These are phyloP conservation scores for Nemapogon koenigi DNA, from an alignment of 2,888 invertebrate species.

Conservation along the genomic window DNA sequence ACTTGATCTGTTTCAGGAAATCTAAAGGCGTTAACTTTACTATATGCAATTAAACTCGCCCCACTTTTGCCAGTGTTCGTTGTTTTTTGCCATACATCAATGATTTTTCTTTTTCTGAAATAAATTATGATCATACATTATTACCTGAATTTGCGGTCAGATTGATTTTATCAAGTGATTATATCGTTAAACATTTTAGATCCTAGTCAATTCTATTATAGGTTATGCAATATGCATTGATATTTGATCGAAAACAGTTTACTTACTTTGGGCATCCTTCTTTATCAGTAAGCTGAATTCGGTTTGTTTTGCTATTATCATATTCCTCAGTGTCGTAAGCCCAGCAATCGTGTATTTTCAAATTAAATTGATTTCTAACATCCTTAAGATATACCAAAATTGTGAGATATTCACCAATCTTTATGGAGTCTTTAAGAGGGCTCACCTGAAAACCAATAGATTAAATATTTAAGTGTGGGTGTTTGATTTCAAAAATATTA, in stretches of 20 bases:
- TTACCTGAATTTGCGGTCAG: too few species aligned
- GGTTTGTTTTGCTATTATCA: conserved; percentile 60
- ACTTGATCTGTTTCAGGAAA: conserved; percentile 78
- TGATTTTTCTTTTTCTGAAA: conserved; percentile 68
- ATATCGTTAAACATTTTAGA: too few species aligned
- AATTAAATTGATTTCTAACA: conserved; percentile 66
- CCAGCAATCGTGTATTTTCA: conserved; percentile 76
- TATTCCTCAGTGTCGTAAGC: conserved; percentile 72
- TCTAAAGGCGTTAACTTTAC: conserved; percentile 74
- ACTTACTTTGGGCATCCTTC: conserved; percentile 71
- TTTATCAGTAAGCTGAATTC: conserved; percentile 70
- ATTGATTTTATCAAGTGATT: too few species aligned
- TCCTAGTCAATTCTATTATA: too few species aligned
- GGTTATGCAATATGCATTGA: too few species aligned
- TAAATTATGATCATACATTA: too few species aligned
- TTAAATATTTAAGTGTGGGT: background rate
- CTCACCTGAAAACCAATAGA: conserved; percentile 47
- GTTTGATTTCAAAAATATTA: background rate
- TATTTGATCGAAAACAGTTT: too few species aligned
- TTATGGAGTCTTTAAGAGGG: conserved; percentile 67
- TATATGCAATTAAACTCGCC: conserved; percentile 70
- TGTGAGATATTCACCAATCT: conserved; percentile 74
- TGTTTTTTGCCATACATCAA: conserved; percentile 69
- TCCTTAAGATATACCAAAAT: conserved; percentile 75
- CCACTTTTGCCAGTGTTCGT: conserved; percentile 64